Conservation (phyloP, 2,888 invertebrate genomes). For the Hyppa rectilinea region DNA sequence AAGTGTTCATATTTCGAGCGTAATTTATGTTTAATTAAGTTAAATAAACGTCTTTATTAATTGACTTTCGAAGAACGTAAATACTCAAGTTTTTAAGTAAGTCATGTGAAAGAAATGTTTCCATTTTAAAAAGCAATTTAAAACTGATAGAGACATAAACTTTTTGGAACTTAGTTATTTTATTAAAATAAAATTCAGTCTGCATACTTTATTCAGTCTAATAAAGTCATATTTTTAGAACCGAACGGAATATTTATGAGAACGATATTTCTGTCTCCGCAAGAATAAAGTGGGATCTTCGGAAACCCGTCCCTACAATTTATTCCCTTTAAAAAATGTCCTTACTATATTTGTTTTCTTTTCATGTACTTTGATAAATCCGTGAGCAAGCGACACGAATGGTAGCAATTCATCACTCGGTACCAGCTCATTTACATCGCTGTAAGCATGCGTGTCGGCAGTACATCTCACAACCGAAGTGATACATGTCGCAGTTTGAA, state of each 20-base stretch:
- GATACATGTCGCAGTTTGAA: slow-evolving; percentile 16
- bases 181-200: slow-evolving; percentile 47
- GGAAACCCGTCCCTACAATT: slow-evolving; percentile 35
- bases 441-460: slow-evolving; percentile 29
- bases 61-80: neutral
- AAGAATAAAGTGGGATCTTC: slow-evolving; percentile 45
- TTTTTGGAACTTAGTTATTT: slow-evolving; percentile 39
- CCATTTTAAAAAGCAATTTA: slow-evolving; percentile 34
- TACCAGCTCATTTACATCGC: slow-evolving; percentile 40
- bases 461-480: neutral
- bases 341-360: slow-evolving; percentile 36
- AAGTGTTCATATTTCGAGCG: slow-evolving; percentile 9
- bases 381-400: slow-evolving; percentile 35
- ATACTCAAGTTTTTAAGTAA: slow-evolving; percentile 12
- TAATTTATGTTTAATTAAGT: slow-evolving; percentile 4
- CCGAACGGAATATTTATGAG: slow-evolving; percentile 55
- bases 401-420: slow-evolving; percentile 22
- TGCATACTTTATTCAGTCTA: slow-evolving; percentile 49
- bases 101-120: slow-evolving; percentile 24
- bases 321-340: slow-evolving; percentile 40
- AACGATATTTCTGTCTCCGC: slow-evolving; percentile 52
- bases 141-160: slow-evolving; percentile 40
- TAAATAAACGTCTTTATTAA: slow-evolving; percentile 9
- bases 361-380: slow-evolving; percentile 42
- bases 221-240: slow-evolving; percentile 55